Conservation (phyloP, 2,888 invertebrate genomes). For the Epistrophe grossulariae region DNA sequence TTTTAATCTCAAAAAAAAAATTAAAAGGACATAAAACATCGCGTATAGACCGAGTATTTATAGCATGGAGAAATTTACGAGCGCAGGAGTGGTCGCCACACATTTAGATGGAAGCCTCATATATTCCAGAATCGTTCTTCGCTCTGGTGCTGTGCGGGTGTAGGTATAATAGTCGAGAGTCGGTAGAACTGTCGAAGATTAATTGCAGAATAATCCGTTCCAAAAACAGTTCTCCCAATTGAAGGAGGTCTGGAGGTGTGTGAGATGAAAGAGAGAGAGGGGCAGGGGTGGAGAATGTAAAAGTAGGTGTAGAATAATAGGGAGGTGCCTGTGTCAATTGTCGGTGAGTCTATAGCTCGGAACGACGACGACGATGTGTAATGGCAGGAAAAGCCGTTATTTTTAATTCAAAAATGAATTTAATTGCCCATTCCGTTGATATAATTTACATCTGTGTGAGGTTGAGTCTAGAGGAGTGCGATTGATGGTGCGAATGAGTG, state of each 20-base stretch:
- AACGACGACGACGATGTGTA: slow-evolving; percentile 46
- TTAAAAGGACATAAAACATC: slow-evolving; percentile 53
- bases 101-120: slow-evolving; percentile 47
- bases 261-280: background rate
- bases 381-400: slow-evolving; percentile 68
- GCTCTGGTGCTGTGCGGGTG: background rate
- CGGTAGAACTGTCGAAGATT: slow-evolving; percentile 63
- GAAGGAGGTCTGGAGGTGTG: slow-evolving; percentile 10
- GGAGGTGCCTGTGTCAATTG: slow-evolving; percentile 36
- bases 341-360: slow-evolving; percentile 47
- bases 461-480: background rate
- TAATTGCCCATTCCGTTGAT: slow-evolving; percentile 68
- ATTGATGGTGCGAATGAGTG: background rate
- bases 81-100: slow-evolving; percentile 59
- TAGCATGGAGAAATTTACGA: slow-evolving; percentile 63
- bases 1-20: slow-evolving; percentile 20
- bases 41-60: slow-evolving; percentile 34
- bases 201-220: slow-evolving; percentile 70
- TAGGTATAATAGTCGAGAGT: background rate
- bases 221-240: slow-evolving; percentile 42
- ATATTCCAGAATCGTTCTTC: slow-evolving; percentile 37
- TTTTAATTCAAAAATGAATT: slow-evolving; percentile 74
- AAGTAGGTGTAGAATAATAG: slow-evolving; percentile 25
- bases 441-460: slow-evolving; percentile 39
- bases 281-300: background rate